Conservation (phyloP, 1,140 invertebrate species). For the Sminthurides bifidus region DNA sequence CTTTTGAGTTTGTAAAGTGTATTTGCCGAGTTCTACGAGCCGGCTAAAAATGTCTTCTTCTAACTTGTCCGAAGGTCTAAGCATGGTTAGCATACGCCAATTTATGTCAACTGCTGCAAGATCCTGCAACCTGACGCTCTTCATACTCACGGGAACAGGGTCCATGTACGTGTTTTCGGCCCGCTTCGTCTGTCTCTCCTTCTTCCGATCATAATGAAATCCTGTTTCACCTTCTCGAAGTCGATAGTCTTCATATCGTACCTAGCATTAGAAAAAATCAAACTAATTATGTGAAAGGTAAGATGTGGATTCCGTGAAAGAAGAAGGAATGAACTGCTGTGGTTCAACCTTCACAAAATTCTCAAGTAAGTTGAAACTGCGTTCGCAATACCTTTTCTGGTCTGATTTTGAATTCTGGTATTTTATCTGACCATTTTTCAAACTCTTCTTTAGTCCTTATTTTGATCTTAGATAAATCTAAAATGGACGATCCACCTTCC, state of each 20-base stretch:
- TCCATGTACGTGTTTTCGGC: too few species aligned
- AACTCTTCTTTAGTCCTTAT: conserved; percentile 66
- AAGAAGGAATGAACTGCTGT: too few species aligned
- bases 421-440: conserved; percentile 63
- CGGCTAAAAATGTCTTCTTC: conserved; percentile 54
- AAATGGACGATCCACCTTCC: conserved; percentile 64
- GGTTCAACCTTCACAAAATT: too few species aligned
- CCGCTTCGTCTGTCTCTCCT: conserved; percentile 13
- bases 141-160: conserved; percentile 72
- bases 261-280: conserved; percentile 32
- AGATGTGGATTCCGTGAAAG: too few species aligned
- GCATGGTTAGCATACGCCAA: conserved; percentile 80
- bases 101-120: conserved; percentile 74
- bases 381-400: conserved; percentile 58
- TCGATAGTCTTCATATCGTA: conserved; percentile 48
- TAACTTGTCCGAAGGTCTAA: conserved; percentile 62
- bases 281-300: neutral
- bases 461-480: conserved; percentile 69
- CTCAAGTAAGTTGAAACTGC: too few species aligned
- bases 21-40: conserved; percentile 65
- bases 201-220: conserved; percentile 37
- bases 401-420: conserved; percentile 78
- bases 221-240: conserved; percentile 51
- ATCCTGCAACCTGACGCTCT: conserved; percentile 59
- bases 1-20: conserved; percentile 53